A percentile compares a stretch with the other conserved stretches of the same genome.
phyloP scores from a whole-genome alignment of 2,888 invertebrate genomes.

The Carterocephalus palaemon region DNA sequence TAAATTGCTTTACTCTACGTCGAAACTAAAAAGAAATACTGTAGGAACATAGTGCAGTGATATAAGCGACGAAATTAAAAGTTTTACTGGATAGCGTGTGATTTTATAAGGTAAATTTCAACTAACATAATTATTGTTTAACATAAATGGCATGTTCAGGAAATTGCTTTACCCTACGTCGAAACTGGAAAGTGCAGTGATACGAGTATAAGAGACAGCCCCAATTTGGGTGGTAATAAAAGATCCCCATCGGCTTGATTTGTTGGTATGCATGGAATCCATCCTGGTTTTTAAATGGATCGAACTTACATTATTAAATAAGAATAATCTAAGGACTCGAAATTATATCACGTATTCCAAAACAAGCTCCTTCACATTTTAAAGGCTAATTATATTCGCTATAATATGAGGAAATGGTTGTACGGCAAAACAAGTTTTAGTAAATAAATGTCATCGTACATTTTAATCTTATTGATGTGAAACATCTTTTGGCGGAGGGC shows the following conservation, averaged over 20 bases:
- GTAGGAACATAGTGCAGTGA: no score
- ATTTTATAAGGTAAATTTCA: constrained; percentile 9
- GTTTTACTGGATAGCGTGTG: constrained; percentile 14
- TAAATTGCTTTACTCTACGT: no score
- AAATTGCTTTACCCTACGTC: no score
- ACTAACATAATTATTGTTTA: not conserved
- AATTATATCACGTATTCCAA: constrained; percentile 9
- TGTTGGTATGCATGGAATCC: constrained; percentile 20
- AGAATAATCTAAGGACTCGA: no score
- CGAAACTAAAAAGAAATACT: no score
- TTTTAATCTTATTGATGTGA: no score
- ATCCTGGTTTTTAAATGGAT: constrained; percentile 11
- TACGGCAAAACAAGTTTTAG: no score
- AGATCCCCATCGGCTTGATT: constrained; percentile 11
- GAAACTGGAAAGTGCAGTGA: no score
- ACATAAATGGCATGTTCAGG: not conserved
- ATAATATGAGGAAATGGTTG: no score
- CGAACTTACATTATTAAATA: no score
- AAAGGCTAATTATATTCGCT: constrained; percentile 1
- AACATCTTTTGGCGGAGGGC: no score
- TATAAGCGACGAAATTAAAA: constrained; percentile 37
- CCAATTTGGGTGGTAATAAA: constrained; percentile 10
- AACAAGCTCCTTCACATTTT: constrained; percentile 3
- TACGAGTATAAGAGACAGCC: not conserved
- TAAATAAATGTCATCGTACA: no score